Base-by-base conservation (phyloP, 2,888 invertebrate genomes). In the Drosophila ustulata region DNA sequence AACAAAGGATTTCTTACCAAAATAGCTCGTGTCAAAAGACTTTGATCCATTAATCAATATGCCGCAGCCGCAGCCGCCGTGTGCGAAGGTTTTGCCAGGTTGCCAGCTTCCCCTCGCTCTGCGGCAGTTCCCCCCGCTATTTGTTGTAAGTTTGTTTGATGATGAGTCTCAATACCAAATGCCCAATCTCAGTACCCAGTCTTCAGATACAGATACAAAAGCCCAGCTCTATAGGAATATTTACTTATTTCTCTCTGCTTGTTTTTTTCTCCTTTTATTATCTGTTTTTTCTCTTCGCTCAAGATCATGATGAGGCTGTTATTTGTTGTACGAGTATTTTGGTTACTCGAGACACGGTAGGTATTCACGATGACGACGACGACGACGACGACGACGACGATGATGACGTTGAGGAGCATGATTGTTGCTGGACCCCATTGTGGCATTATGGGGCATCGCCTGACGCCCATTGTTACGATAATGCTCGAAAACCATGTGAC, bases 11-110 rank as follows among this genome's bases (percentile, higher is more conserved):
- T 91, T 86, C 81, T 88, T 87, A 88, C 90, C 88, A 89, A 91
- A 91, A 91, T 91, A 91, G 91, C 91, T 91, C 91, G 91, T 92
- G 92, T 92, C 92, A 91, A 91, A 91, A 91, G 92, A 88, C 91
- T 91, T 92, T 91, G 91, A 92, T 91, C 91, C 91, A 91, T 92
- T 91, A 91, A 91, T 91, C 92, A 91, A 90, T 91, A 88, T 89
- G 90, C 89, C 84, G 89, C 85, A 67, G 82, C 70, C 75, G 80
- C 76, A 66, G 82, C 75, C 75, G 80, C 80, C 70, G 84, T 78
- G 79, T 78, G 79, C 87, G 71, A 85, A 88, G 82, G 82, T 88
- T 82, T 82, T 75, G 75, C 18, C 18, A 18, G 18, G 39, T 59
- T 74, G 46, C 73, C 51, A 45, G 18, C 1, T 18, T 11, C 49